Evolutionary conservation across 1,140 invertebrate species (phyloP), one percentile per base, ranked within the genome.

Genomic region (Scaptomyza graminum): DNA sequence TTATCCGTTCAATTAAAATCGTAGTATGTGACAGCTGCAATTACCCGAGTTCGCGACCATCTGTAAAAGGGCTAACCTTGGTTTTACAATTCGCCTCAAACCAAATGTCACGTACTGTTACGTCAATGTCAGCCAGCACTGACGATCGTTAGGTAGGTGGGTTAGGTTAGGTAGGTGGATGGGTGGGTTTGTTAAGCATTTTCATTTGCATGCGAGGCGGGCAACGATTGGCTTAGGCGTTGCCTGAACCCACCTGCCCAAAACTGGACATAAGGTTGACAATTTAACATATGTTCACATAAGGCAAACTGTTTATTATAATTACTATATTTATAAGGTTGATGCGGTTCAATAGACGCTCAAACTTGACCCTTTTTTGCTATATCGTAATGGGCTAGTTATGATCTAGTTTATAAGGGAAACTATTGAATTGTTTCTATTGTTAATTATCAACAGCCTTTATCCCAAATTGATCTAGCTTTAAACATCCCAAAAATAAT

Each of bases 41-140:
- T 31, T 31, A 31, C 28, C 28, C 28, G 28, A 31, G 7, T 7
- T 31, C 28, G 28, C 28, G 28, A 31, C 28, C 28, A 31, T 31
- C 28, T 31, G 49, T 47, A 66, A 63, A 87, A 85, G 82, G 82
- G 68, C 34, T 64, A 81, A 82, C 81, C 81, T 85, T 85, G 70
- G 64, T 39, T 63, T 37, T 31, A 18, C 43, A 72, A 41, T 46
- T 69, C 60, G 16, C 28, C 15, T 41, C 43, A 39, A 39, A 52
- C 67, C 46, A 16, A 37, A 52, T 56, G 80, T 87, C 82, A 85
- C 82, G 82, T 85, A 85, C 63, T 63, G 60, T 85, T 85, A 75
- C 82, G 70, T 78, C 78, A 87, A 87, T 85, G 73, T 71, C 74
- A 55, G 59, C 3, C 74, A 55, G 59, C 3, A 3, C 13, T 11